Percentiles rank a stretch among this genome's conserved stretches.
phyloP scores from a whole-genome alignment of 1,140 invertebrate genomes.

The Papilio dardanus region DNA sequence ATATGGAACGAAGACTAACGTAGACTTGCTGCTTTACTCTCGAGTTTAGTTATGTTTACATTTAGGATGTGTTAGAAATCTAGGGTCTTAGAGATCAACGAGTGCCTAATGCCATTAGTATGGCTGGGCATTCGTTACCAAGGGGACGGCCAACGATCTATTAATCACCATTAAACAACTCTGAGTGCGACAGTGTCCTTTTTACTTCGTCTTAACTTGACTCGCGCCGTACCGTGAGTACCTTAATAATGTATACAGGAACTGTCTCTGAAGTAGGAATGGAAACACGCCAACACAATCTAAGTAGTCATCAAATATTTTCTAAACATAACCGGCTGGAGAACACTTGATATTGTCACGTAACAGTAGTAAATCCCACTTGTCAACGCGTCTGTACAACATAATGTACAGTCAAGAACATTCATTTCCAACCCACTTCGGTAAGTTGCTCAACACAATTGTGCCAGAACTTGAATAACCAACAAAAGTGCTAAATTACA shows the following conservation, averaged over 20 bases:
- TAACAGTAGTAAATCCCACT: constrained; percentile 10
- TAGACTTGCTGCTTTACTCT: too few species aligned
- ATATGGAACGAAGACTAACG: too few species aligned
- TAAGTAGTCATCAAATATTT: neutral
- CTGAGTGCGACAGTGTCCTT: neutral
- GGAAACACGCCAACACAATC: constrained; percentile 2
- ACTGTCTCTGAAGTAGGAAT: neutral
- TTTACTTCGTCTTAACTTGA: neutral
- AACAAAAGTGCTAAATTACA: neutral
- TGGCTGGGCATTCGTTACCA: too few species aligned
- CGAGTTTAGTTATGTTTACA: too few species aligned
- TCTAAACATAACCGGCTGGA: constrained; percentile 16
- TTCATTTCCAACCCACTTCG: neutral
- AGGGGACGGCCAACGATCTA: too few species aligned
- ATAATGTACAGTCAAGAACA: neutral
- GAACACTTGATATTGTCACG: neutral
- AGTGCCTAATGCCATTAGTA: too few species aligned
- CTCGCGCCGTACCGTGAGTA: neutral
- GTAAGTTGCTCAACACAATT: neutral
- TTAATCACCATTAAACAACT: too few species aligned
- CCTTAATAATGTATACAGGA: neutral
- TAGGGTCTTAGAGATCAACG: too few species aligned
- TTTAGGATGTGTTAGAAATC: too few species aligned
- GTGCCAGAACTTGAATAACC: neutral
- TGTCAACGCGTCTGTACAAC: constrained; percentile 8